Evolutionary conservation across 2,888 invertebrate species (phyloP).

Genomic region (Sipunculus nudus): DNA sequence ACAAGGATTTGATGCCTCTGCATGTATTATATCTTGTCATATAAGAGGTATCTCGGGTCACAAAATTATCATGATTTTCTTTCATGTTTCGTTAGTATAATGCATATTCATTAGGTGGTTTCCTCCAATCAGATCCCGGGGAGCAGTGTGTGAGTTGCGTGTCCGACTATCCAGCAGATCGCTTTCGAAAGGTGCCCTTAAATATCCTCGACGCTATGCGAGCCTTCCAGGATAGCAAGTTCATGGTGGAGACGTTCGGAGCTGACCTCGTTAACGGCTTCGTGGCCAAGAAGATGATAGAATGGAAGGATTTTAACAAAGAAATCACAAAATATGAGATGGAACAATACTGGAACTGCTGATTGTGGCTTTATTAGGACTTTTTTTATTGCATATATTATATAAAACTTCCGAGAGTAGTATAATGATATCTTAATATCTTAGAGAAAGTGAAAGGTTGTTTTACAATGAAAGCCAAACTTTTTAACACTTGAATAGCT

Average conservation of each 20-base stretch:
- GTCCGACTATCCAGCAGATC: conserved; percentile 10
- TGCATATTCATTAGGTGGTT: no score
- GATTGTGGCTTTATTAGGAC: conserved; percentile 5
- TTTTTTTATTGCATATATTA: no score
- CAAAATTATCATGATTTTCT: no score
- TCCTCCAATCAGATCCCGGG: conserved; percentile 35
- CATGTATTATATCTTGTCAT: no score
- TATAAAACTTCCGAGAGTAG: no score
- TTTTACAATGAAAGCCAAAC: no score
- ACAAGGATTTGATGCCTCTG: no score
- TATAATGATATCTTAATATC: no score
- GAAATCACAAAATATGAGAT: conserved; percentile 36
- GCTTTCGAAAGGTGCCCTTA: conserved; percentile 22
- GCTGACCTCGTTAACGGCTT: conserved; percentile 30
- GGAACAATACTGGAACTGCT: conserved; percentile 37
- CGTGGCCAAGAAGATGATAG: conserved; percentile 24
- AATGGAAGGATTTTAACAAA: conserved; percentile 29
- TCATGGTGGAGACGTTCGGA: conserved; percentile 22
- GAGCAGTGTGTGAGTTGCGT: conserved; percentile 15
- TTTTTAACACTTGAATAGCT: no score
- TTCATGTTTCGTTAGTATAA: no score
- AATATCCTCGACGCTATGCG: conserved; percentile 32
- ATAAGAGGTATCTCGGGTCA: no score
- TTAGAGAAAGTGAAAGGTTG: no score
- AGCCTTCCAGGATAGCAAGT: conserved; percentile 18